Percentiles rank a stretch among this genome's conserved stretches.
These are phyloP conservation scores for Lycopodina hypogea DNA, from an alignment of 37 sponge, comb jelly and placozoan genomes.

Conservation along the genomic window DNA sequence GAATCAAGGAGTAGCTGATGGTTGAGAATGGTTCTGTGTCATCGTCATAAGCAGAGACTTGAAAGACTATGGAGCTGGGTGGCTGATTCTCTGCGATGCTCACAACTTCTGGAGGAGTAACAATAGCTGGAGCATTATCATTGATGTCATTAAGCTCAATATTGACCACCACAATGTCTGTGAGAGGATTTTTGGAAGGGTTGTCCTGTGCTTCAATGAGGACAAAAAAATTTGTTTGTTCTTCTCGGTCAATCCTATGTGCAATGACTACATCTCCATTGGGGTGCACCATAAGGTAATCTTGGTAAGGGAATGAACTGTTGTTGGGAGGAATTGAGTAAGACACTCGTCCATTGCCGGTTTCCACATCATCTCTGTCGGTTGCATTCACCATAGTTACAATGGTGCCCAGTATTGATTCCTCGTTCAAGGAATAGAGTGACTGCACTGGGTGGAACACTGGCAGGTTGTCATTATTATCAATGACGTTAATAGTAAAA, in stretches of 20 bases:
- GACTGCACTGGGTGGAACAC: conserved; percentile 31
- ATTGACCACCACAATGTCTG: conserved; percentile 23
- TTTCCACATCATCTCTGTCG: conserved; percentile 24
- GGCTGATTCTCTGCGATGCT: neutral
- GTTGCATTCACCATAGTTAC: conserved; percentile 15
- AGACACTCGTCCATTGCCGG: conserved; percentile 28
- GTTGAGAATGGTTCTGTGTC: conserved; percentile 29
- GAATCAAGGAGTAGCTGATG: conserved; percentile 14
- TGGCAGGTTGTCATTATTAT: conserved; percentile 62
- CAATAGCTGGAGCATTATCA: conserved; percentile 55
- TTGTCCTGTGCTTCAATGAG: conserved; percentile 52
- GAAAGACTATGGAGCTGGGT: neutral
- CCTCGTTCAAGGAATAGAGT: neutral
- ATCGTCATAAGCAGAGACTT: conserved; percentile 33
- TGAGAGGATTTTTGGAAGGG: neutral
- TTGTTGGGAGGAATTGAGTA: conserved; percentile 16
- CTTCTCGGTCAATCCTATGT: conserved; percentile 36
- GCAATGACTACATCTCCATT: conserved; percentile 27
- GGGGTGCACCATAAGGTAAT: conserved; percentile 11
- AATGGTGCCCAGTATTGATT: neutral
- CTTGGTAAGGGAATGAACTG: conserved; percentile 36
- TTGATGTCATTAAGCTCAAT: conserved; percentile 53
- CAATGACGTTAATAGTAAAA: conserved; percentile 31
- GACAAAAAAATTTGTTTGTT: conserved; percentile 1
- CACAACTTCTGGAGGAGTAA: neutral